These are phyloP conservation scores for Brachirus orientalis DNA, from an alignment of 2,113 vertebrate species.

Conservation along the genomic window DNA sequence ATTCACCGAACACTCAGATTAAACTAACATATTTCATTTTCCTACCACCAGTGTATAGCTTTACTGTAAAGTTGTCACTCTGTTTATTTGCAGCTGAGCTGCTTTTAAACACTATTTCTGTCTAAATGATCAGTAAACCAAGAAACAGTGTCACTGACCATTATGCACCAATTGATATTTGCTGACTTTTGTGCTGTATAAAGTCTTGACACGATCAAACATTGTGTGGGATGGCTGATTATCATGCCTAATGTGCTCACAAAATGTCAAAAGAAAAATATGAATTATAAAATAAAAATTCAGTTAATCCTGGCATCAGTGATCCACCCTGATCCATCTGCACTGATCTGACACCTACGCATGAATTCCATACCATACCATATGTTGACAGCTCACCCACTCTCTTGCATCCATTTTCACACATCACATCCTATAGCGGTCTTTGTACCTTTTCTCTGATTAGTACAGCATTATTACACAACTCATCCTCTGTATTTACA, in stretches of 20 bases:
- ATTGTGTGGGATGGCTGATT: constrained; percentile 19
- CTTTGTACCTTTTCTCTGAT: constrained; percentile 25
- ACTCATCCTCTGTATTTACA: constrained; percentile 31
- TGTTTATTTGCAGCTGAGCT: neutral
- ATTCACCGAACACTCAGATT: too few species aligned
- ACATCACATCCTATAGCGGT: neutral
- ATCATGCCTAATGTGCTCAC: neutral
- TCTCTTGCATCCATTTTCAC: constrained; percentile 17
- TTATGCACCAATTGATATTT: constrained; percentile 15
- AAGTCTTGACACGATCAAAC: neutral
- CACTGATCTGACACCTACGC: constrained; percentile 37
- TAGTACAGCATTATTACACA: constrained; percentile 30
- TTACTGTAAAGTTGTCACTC: neutral
- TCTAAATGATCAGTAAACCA: constrained; percentile 9
- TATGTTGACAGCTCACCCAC: constrained; percentile 14
- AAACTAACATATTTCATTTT: too few species aligned
- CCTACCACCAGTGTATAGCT: neutral
- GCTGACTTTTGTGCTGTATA: neutral
- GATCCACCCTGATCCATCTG: constrained; percentile 33
- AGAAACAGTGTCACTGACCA: constrained; percentile 32
- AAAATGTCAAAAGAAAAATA: constrained; percentile 16
- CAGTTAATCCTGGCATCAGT: constrained; percentile 17
- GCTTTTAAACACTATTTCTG: neutral
- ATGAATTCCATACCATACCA: constrained; percentile 18
- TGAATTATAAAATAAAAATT: neutral